Percentiles rank a stretch among this genome's conserved stretches.
These are phyloP conservation scores for Euphydryas editha DNA, from an alignment of 2,888 invertebrate genomes.

Conservation along the genomic window DNA sequence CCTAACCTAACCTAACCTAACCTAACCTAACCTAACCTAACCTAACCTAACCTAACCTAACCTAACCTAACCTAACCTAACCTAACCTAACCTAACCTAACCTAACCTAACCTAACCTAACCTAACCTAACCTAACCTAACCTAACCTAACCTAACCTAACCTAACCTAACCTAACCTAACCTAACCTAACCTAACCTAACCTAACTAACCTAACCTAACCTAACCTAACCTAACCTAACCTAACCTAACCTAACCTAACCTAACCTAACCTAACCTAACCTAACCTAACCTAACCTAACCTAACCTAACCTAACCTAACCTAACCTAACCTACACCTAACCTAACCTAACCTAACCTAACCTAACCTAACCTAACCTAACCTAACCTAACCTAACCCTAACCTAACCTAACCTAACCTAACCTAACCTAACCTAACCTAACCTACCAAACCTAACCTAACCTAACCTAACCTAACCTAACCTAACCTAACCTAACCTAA, in stretches of 20 bases:
- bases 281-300: slow-evolving; percentile 36
- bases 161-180: too few relatives aligned
- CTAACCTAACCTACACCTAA: too few relatives aligned
- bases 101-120: slow-evolving; percentile 35
- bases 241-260: slow-evolving; percentile 42
- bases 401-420: too few relatives aligned
- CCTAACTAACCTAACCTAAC: slow-evolving; percentile 37
- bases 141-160: slow-evolving; percentile 37
- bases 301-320: slow-evolving; percentile 32
- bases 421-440: too few relatives aligned
- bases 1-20: too few relatives aligned
- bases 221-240: slow-evolving; percentile 37
- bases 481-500: too few relatives aligned
- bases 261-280: slow-evolving; percentile 35
- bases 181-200: slow-evolving; percentile 39
- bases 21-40: too few relatives aligned
- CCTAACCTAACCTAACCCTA: too few relatives aligned
- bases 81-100: slow-evolving; percentile 32
- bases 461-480: too few relatives aligned
- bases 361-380: too few relatives aligned
- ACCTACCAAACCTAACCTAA: too few relatives aligned
- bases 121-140: slow-evolving; percentile 37
- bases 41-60: slow-evolving; percentile 41
- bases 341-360: too few relatives aligned
- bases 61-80: slow-evolving; percentile 34